Evolutionary conservation across 23 tunicate genomes (phyloP), one percentile per base, ranked within the genome.

Genomic region (Ciona savignyi): DNA sequence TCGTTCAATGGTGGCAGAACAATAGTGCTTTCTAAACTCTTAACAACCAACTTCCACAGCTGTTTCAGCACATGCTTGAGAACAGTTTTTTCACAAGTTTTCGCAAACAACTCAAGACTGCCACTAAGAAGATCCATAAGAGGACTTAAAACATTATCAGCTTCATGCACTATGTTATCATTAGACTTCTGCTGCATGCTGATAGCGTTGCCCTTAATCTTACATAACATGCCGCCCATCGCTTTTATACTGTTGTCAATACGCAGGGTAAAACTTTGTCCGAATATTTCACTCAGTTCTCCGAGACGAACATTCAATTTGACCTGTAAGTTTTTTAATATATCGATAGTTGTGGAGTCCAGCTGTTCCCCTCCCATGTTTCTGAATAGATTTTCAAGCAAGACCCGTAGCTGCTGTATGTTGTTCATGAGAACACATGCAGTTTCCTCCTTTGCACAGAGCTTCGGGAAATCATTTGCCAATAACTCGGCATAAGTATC

Each of bases 391-490:
- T 93, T 93, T 35, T 93, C 89, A 6, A 93, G 85, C 56, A 78
- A 85, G 20, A 93, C 85, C 26, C 98, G 74, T 2, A 74, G 67
- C 42, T 86, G 94, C 74, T 93, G 98, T 23, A 93, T 62, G 71
- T 93, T 93, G 89, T 93, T 93, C 98, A 93, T 93, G 70, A 93
- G 72, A 61, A 93, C 69, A 68, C 98, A 93, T 2, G 86, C 93
- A 25, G 74, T 70, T 67, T 78, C 65, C 21, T 82, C 89, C 33
- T 67, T 62, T n/a, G n/a, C n/a, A 33, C 90, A 86, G 26, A 63
- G 77, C 25, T 35, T 35, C 1, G 74, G 68, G 64, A 93, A 93
- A 32, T 93, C 95, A 22, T 48, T 65, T 19, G 60, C 72, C 26
- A 93, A 77, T 0, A 85, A 60, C n/a, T 70, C 84, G 33, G 71